Percentiles rank a stretch among this genome's conserved stretches.
phyloP scores from a whole-genome alignment of 2,888 invertebrate species.

The Orchesella flavescens region DNA sequence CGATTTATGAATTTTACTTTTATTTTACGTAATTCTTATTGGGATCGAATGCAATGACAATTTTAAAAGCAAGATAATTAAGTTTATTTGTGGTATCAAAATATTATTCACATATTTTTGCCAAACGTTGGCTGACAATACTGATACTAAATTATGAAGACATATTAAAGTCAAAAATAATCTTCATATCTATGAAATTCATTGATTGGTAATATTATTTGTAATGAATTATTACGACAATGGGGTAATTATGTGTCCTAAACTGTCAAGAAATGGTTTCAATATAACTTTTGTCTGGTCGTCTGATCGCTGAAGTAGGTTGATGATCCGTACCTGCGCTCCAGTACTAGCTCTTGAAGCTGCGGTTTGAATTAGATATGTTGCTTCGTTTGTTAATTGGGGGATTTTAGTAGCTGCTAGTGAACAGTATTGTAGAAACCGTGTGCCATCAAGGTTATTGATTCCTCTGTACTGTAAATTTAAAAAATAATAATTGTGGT shows the following conservation, averaged over 20 bases:
- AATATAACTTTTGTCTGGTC: background rate
- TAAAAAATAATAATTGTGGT: background rate
- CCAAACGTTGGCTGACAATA: background rate
- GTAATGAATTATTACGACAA: background rate
- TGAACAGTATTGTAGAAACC: conserved; percentile 3
- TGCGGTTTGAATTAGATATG: background rate
- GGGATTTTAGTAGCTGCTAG: background rate
- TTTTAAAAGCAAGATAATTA: background rate
- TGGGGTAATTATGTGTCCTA: conserved; percentile 12
- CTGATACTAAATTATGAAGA: background rate
- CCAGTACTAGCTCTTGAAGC: conserved; percentile 3
- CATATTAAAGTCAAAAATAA: background rate
- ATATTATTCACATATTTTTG: background rate
- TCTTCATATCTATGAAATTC: background rate
- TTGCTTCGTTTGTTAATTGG: background rate
- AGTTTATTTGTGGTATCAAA: background rate
- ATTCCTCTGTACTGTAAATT: conserved; percentile 22
- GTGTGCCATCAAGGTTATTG: background rate
- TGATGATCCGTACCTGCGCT: background rate
- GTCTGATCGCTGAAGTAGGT: background rate
- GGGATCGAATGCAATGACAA: background rate
- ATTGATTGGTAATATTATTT: background rate
- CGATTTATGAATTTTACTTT: background rate
- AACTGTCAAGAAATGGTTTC: conserved; percentile 37
- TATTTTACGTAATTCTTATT: background rate